Conservation (phyloP, 2,888 invertebrate genomes). For the Octonoba sinensis region DNA sequence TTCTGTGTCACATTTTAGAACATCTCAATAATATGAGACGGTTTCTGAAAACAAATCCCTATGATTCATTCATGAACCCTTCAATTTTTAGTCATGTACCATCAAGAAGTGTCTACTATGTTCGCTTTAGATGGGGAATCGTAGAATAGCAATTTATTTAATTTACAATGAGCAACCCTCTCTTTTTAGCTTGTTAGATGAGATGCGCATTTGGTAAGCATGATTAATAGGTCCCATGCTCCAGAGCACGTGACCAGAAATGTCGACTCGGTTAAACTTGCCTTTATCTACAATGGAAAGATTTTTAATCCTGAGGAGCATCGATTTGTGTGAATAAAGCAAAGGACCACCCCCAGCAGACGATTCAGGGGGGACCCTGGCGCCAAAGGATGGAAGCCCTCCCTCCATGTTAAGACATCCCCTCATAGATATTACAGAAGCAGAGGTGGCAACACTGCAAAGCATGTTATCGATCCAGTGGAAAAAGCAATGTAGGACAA, state of each 20-base stretch:
- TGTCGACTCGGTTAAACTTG: slow-evolving; percentile 4
- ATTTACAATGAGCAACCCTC: no score
- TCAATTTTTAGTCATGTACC: no score
- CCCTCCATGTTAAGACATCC: slow-evolving; percentile 50
- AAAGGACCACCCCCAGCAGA: slow-evolving; percentile 30
- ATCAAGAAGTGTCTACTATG: no score
- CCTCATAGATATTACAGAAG: slow-evolving; percentile 21
- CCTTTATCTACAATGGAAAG: neutral
- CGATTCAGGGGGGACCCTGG: slow-evolving; percentile 37
- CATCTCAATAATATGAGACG: no score
- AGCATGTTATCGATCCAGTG: no score
- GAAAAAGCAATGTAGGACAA: no score
- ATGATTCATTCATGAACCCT: no score
- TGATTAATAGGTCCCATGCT: neutral
- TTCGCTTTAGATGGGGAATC: no score
- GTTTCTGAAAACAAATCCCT: no score
- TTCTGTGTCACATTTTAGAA: no score
- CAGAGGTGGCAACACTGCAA: no score
- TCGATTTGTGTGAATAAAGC: slow-evolving; percentile 33
- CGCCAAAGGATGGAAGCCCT: slow-evolving; percentile 43
- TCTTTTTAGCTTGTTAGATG: neutral
- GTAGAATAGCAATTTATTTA: no score
- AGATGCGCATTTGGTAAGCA: neutral
- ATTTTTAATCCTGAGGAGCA: slow-evolving; percentile 32
- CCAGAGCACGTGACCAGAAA: slow-evolving; percentile 1